A percentile compares a stretch with the other conserved stretches of the same genome.
phyloP scores from a whole-genome alignment of 2,797 vertebrate genomes.

The Schizothorax lantsangensis region DNA sequence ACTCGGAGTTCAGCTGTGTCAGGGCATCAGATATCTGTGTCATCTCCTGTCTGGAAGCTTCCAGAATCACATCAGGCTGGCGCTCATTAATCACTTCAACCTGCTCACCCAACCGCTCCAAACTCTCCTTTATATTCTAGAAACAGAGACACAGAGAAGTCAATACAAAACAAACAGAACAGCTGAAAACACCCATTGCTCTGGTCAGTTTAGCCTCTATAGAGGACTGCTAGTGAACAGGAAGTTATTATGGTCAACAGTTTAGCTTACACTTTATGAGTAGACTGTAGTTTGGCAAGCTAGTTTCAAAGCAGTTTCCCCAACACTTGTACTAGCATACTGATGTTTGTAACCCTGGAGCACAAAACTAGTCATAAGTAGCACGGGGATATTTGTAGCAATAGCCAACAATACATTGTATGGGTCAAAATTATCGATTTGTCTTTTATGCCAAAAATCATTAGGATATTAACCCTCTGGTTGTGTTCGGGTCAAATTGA shows the following conservation, averaged over 20 bases:
- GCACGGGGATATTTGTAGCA: too few relatives aligned
- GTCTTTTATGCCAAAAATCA: too few relatives aligned
- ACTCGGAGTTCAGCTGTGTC: slow-evolving; percentile 89
- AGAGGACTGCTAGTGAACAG: too few relatives aligned
- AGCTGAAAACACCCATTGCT: neutral
- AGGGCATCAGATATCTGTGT: slow-evolving; percentile 87
- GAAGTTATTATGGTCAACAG: neutral
- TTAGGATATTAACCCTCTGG: too few relatives aligned
- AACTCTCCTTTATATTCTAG: slow-evolving; percentile 87
- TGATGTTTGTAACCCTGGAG: neutral
- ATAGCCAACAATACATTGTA: too few relatives aligned
- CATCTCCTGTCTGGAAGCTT: slow-evolving; percentile 87
- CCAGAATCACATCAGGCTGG: slow-evolving; percentile 87
- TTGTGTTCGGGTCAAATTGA: too few relatives aligned
- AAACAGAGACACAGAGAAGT: slow-evolving; percentile 49
- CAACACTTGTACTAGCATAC: neutral
- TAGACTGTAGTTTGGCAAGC: neutral
- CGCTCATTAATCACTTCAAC: slow-evolving; percentile 86
- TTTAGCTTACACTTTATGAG: neutral
- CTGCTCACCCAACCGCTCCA: slow-evolving; percentile 88
- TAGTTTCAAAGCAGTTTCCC: neutral
- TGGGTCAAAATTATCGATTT: too few relatives aligned
- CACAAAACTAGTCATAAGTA: too few relatives aligned
- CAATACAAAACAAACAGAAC: neutral
- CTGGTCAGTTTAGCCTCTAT: neutral